These are phyloP conservation scores for Pseudorectes ferrugineus DNA, from an alignment of 2,113 vertebrate species.

Conservation along the genomic window DNA sequence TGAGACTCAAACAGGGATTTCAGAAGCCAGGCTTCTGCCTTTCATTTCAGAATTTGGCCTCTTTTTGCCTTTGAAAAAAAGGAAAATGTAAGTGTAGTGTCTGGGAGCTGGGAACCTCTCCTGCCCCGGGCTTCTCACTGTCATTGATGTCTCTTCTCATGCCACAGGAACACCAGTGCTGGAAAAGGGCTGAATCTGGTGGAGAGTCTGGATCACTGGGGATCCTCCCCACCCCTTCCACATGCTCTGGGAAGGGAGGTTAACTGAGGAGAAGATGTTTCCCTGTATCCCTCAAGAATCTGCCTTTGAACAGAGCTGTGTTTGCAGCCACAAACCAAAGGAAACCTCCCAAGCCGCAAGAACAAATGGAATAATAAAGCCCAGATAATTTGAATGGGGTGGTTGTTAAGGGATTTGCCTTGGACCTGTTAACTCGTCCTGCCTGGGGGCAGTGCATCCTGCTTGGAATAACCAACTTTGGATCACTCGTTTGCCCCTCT, in stretches of 20 bases:
- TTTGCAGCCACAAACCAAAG: constrained; percentile 28
- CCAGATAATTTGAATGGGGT: neutral
- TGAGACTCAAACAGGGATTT: neutral
- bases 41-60: neutral
- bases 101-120: neutral
- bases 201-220: neutral
- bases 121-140: neutral
- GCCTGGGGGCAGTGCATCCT: neutral
- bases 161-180: neutral
- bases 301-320: neutral
- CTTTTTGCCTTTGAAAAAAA: neutral
- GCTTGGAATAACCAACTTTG: neutral
- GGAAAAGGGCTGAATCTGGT: neutral
- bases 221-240: neutral
- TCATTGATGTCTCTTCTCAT: neutral
- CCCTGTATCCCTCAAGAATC: neutral
- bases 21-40: neutral
- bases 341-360: neutral
- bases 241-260: neutral
- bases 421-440: neutral
- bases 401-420: neutral
- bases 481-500: neutral
- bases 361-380: neutral
- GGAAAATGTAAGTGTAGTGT: neutral
- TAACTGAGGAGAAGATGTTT: neutral